Conservation (phyloP, 2,113 vertebrate species). For the Syrmaticus mikado region DNA sequence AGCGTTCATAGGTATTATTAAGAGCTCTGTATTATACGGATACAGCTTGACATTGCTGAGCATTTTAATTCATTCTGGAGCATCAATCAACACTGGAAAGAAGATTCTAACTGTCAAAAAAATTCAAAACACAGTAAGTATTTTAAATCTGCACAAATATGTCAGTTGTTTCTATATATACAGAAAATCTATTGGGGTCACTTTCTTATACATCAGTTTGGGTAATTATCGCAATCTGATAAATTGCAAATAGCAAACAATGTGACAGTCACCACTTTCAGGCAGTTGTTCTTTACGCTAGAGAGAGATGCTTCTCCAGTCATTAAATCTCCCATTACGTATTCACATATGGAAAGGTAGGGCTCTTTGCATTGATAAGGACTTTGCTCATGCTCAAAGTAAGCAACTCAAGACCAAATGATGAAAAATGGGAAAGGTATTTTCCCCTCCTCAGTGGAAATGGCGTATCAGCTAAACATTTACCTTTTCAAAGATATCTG, state of each 20-base stretch:
- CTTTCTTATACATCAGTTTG: background rate
- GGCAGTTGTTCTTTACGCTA: background rate
- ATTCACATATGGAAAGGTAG: accelerated
- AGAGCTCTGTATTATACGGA: background rate
- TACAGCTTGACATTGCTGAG: background rate
- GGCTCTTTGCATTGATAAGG: background rate
- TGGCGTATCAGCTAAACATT: accelerated
- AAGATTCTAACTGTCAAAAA: background rate
- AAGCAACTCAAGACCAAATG: background rate
- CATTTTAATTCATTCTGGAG: background rate
- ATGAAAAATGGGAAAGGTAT: background rate
- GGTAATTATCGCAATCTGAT: background rate
- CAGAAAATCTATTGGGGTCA: background rate
- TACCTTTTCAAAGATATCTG: background rate
- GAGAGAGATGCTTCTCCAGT: background rate
- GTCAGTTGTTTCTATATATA: background rate
- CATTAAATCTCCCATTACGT: background rate
- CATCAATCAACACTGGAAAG: background rate
- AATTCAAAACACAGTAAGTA: background rate
- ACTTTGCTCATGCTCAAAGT: background rate
- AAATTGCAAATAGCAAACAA: background rate
- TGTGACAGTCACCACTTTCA: background rate
- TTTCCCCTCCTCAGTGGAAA: background rate
- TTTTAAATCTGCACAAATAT: background rate
- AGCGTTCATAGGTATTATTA: background rate